A percentile compares a stretch with the other conserved stretches of the same genome.
phyloP scores from a whole-genome alignment of 2,797 vertebrate species.

The Malurus splendens region DNA sequence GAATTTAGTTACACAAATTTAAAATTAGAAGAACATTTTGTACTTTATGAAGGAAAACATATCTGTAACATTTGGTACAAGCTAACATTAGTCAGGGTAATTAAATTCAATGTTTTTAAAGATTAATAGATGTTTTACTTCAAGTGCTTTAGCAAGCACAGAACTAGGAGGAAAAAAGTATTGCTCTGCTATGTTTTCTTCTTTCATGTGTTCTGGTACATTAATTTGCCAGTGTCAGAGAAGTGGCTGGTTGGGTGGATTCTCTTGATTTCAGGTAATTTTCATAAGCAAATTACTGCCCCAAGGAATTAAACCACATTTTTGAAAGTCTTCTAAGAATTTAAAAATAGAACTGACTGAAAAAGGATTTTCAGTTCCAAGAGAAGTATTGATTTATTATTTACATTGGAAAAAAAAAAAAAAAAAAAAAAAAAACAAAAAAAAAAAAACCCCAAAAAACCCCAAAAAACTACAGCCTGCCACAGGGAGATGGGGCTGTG shows the following conservation, averaged over 20 bases:
- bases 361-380: background rate
- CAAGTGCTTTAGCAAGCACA: slow-evolving; percentile 64
- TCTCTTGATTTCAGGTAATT: background rate
- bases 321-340: background rate
- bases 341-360: background rate
- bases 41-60: slow-evolving; percentile 72
- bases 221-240: background rate
- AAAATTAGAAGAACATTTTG: slow-evolving; percentile 72
- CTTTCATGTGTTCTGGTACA: background rate
- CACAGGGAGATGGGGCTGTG: background rate
- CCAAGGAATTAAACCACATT: background rate
- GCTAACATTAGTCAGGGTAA: slow-evolving; percentile 74
- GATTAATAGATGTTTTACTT: slow-evolving; percentile 76
- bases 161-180: slow-evolving; percentile 35
- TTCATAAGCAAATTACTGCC: background rate
- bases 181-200: background rate
- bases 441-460: too few species aligned
- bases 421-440: background rate
- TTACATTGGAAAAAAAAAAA: background rate
- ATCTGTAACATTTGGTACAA: slow-evolving; percentile 73
- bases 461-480: background rate
- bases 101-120: slow-evolving; percentile 75
- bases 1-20: slow-evolving; percentile 67
- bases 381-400: background rate
- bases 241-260: background rate